Percentiles rank a stretch among this genome's conserved stretches.
Conservation (phyloP, 2,797 vertebrate species). For the Syndactyla subalaris region DNA sequence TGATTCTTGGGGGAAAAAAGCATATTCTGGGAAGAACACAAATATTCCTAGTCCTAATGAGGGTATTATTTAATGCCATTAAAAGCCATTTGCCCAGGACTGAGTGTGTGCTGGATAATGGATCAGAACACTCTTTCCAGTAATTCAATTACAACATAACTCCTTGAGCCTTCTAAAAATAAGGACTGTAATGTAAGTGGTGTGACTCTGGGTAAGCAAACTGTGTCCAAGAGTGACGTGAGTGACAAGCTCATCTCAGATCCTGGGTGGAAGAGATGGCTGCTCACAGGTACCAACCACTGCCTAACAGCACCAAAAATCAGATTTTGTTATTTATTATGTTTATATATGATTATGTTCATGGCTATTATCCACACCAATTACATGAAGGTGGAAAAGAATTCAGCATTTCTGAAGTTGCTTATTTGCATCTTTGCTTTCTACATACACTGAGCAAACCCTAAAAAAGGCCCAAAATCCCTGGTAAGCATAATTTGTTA, state of each 20-base stretch:
- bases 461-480: not conserved
- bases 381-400: not conserved
- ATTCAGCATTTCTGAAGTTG: not conserved
- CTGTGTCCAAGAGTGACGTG: not conserved
- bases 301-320: not conserved
- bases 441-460: not conserved
- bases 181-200: not conserved
- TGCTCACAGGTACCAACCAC: not conserved
- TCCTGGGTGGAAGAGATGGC: not conserved
- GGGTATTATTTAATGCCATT: not conserved
- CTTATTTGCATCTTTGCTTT: not conserved
- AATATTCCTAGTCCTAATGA: not conserved
- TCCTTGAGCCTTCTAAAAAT: constrained; percentile 45
- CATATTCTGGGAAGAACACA: not conserved
- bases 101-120: not conserved
- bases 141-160: constrained; percentile 19
- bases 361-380: not conserved
- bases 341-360: not conserved
- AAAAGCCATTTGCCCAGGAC: not conserved
- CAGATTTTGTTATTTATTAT: not conserved
- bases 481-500: not conserved
- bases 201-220: not conserved
- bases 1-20: not conserved
- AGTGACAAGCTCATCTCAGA: not conserved
- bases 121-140: not conserved